Base-by-base conservation (phyloP, 2,797 vertebrate genomes). In the Helostoma temminkii region DNA sequence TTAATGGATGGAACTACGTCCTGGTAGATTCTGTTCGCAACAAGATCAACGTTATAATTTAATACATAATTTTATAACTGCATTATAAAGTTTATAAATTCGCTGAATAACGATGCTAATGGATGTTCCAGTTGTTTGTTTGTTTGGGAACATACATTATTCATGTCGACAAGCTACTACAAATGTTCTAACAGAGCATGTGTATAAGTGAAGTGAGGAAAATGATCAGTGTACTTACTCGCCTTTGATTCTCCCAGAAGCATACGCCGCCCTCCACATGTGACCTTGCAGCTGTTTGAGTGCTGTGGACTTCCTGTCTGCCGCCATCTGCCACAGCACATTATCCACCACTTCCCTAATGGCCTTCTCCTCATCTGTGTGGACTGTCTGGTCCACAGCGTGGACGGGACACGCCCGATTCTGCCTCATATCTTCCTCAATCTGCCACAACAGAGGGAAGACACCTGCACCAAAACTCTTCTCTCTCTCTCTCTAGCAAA, bases 221-320 rank as follows among this genome's bases (percentile, higher is more conserved):
- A 62, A 45, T 5, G 39, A 54, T 39, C 60, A 37, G 68, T 21
- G 81, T 93, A 98, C 97, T 93, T 94, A 99, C 97, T 98, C 96
- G 92, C 96, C 96, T 93, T 96, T 98, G 89, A 99, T 90, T 68
- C 83, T 95, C 74, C 97, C 97, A 0, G 94, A 93, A 21, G 90
- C 39, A 6, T 98, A 99, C 0, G 97, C 97, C 0, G 94, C 83
- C 83, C 95, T 94, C 98, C 98, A 98, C 93, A 99, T 98, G 92
- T 99, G 98, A 18, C 98, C 97, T 81, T 99, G 97, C 41, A 99
- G 92, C 89, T 97, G 97, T 66, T 99, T 99, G 74, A 99, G 94
- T 0, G 97, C 97, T 0, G 95, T 96, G 12, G 95, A 97, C 91
- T 99, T 99, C 81, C 97, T 94, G 91, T 99, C 97, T n/a, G 95